phyloP scores from a whole-genome alignment of 2,113 vertebrate species.

The Fukomys damarensis region DNA sequence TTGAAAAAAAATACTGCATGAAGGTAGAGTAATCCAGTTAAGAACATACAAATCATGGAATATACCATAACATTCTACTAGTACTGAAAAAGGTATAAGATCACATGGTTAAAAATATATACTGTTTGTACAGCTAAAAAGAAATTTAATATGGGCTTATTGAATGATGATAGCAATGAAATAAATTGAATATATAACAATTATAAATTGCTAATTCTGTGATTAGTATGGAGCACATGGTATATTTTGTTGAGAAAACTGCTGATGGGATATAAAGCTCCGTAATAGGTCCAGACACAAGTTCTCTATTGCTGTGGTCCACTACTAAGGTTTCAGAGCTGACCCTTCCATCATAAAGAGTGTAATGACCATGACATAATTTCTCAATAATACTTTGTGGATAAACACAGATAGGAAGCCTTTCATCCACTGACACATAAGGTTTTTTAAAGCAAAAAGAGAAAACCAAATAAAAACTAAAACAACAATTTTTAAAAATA shows the following conservation, averaged over 20 bases:
- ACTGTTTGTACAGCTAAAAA: neutral
- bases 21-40: neutral
- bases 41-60: slow-evolving; percentile 13
- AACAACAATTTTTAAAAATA: neutral
- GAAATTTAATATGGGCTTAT: neutral
- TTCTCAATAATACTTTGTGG: neutral
- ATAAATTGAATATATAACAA: slow-evolving; percentile 7
- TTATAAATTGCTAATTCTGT: neutral
- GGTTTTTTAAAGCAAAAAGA: neutral
- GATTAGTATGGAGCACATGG: neutral
- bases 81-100: neutral
- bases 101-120: neutral
- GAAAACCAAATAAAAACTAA: neutral
- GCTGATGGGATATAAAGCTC: neutral
- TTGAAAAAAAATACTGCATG: neutral
- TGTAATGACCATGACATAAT: neutral
- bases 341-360: neutral
- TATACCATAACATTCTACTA: neutral
- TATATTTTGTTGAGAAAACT: neutral
- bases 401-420: neutral
- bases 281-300: neutral
- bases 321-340: neutral
- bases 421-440: neutral
- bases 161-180: slow-evolving; percentile 15
- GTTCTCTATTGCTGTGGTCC: neutral